phyloP scores from a whole-genome alignment of 2,797 vertebrate genomes.

The Adelosebastes latens region DNA sequence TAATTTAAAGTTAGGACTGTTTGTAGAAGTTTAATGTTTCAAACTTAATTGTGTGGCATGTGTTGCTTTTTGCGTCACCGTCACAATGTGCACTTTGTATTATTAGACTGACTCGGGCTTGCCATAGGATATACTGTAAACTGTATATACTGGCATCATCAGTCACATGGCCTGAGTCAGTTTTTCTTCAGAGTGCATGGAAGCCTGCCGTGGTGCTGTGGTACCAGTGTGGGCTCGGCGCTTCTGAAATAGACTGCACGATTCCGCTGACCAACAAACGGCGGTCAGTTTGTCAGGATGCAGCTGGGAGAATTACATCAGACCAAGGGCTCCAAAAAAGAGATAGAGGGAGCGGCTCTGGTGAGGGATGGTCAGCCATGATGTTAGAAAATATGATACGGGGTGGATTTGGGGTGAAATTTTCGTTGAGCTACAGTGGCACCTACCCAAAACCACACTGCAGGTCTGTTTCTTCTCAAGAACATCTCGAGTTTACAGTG shows the following conservation, averaged over 20 bases:
- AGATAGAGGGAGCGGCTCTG: slow-evolving; percentile 62
- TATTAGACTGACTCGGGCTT: slow-evolving; percentile 16
- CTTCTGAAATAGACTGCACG: slow-evolving; percentile 72
- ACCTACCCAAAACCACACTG: slow-evolving; percentile 52
- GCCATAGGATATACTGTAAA: slow-evolving; percentile 12
- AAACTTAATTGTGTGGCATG: background rate
- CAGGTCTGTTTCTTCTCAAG: slow-evolving; percentile 56
- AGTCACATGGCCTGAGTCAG: slow-evolving; percentile 45
- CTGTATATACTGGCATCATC: slow-evolving; percentile 59
- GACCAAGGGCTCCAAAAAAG: slow-evolving; percentile 54
- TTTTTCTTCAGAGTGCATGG: slow-evolving; percentile 59
- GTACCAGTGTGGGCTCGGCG: slow-evolving; percentile 63
- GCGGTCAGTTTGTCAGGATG: slow-evolving; percentile 67
- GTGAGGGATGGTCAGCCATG: slow-evolving; percentile 47
- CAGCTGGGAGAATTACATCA: slow-evolving; percentile 75
- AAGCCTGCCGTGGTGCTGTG: slow-evolving; percentile 53
- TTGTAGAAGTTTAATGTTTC: slow-evolving; percentile 18
- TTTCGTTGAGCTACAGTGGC: slow-evolving; percentile 38
- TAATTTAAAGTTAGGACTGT: slow-evolving; percentile 22
- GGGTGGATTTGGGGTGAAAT: slow-evolving; percentile 56
- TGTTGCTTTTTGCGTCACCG: background rate
- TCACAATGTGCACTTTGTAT: background rate
- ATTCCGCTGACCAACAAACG: slow-evolving; percentile 65
- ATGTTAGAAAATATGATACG: slow-evolving; percentile 56
- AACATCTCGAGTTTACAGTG: slow-evolving; percentile 21